phyloP scores from a whole-genome alignment of 1,140 invertebrate genomes.

The Asbolus verrucosus region DNA sequence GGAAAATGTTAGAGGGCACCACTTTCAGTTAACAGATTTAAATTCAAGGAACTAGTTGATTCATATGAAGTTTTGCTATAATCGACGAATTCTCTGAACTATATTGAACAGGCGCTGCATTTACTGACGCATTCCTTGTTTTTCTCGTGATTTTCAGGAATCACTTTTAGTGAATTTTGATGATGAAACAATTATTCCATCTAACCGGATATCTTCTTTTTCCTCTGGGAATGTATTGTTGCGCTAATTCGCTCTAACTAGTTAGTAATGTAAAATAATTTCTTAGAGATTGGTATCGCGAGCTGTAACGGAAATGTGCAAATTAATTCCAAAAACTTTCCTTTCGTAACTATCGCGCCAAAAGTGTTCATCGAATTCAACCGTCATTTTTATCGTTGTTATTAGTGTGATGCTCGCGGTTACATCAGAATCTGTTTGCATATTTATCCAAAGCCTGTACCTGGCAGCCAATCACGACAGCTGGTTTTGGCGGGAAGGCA shows the following conservation, averaged over 20 bases:
- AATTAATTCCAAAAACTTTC: conserved; percentile 24
- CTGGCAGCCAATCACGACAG: conserved; percentile 40
- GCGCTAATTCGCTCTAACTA: neutral
- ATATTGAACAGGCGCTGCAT: too few species aligned
- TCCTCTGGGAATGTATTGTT: conserved; percentile 12
- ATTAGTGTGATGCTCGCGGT: conserved; percentile 30
- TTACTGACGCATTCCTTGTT: too few species aligned
- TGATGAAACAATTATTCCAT: too few species aligned
- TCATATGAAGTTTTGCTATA: too few species aligned
- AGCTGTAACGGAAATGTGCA: conserved; percentile 11
- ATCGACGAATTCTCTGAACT: too few species aligned
- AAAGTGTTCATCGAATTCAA: conserved; percentile 14
- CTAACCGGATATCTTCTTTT: neutral
- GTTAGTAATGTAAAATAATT: conserved; percentile 5
- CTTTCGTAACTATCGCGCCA: conserved; percentile 16
- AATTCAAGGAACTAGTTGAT: too few species aligned
- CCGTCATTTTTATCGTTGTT: conserved; percentile 15
- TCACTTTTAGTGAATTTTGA: too few species aligned
- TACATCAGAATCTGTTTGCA: conserved; percentile 41
- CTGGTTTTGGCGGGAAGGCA: conserved; percentile 42
- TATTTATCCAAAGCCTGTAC: conserved; percentile 38
- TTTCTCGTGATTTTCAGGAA: too few species aligned
- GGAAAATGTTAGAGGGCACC: too few species aligned
- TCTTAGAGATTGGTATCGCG: conserved; percentile 6
- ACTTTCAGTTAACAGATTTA: too few species aligned